These are phyloP conservation scores for Vicugna pacos DNA, from an alignment of 2,113 vertebrate genomes.

Conservation along the genomic window DNA sequence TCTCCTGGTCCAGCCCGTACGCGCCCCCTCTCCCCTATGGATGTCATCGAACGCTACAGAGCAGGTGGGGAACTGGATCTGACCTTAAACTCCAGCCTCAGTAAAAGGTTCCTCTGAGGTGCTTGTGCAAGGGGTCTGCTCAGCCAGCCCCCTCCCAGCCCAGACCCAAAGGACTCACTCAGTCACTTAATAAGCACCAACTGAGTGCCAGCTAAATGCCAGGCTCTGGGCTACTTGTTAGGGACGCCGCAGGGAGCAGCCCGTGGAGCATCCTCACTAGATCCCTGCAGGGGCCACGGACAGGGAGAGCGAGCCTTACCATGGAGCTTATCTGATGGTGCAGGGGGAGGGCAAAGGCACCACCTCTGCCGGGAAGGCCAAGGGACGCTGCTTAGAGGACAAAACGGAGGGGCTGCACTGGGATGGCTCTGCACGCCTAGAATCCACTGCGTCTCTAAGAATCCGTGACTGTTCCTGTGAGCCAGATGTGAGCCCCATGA, in stretches of 20 bases:
- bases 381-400: too few relatives aligned
- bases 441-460: not conserved
- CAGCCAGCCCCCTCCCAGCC: too few relatives aligned
- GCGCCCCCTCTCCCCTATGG: rapidly evolving
- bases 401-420: too few relatives aligned
- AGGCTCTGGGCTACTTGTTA: too few relatives aligned
- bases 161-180: not conserved
- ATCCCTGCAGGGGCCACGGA: too few relatives aligned
- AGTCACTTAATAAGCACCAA: not conserved
- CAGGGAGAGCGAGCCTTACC: not conserved
- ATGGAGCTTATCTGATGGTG: too few relatives aligned
- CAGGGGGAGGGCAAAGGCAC: not conserved
- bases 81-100: not conserved
- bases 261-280: too few relatives aligned
- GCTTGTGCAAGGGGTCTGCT: not conserved
- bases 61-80: too few relatives aligned
- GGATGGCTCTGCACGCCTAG: too few relatives aligned
- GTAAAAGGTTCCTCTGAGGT: not conserved
- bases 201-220: not conserved
- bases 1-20: rapidly evolving
- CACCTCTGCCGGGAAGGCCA: not conserved
- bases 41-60: not conserved
- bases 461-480: not conserved
- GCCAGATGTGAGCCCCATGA: not conserved
- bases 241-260: not conserved